phyloP scores from a whole-genome alignment of 2,113 vertebrate genomes.

The Gadus chalcogrammus region DNA sequence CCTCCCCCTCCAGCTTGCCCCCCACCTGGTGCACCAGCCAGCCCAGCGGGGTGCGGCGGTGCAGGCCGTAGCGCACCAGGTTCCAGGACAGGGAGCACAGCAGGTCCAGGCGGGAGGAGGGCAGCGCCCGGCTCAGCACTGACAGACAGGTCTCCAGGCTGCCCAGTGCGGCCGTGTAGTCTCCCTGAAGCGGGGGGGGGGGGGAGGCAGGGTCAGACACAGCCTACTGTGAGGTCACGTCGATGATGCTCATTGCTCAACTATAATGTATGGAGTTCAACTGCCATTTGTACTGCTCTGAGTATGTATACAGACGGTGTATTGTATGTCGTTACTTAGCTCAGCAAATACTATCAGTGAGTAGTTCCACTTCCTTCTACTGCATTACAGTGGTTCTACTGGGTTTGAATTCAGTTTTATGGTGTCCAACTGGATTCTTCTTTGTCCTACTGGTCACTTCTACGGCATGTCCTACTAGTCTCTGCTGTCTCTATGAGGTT shows the following conservation, averaged over 20 bases:
- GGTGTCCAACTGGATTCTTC: neutral
- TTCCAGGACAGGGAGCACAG: slow-evolving; percentile 95
- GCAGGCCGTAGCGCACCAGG: slow-evolving; percentile 89
- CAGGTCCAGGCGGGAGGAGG: slow-evolving; percentile 84
- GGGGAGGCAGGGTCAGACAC: too few relatives aligned
- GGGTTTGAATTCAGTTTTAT: too few relatives aligned
- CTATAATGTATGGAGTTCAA: too few relatives aligned
- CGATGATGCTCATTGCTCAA: too few relatives aligned
- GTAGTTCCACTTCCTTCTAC: too few relatives aligned
- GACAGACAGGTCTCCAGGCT: slow-evolving; percentile 91
- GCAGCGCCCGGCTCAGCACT: slow-evolving; percentile 83
- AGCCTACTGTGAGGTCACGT: too few relatives aligned
- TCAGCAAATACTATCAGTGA: too few relatives aligned
- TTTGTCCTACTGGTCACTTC: neutral
- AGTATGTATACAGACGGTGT: too few relatives aligned
- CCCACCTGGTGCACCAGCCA: slow-evolving; percentile 90
- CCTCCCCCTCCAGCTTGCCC: slow-evolving; percentile 86
- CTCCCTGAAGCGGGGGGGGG: slow-evolving; percentile 71
- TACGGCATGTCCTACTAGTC: neutral
- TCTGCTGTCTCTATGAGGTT: neutral
- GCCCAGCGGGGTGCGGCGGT: slow-evolving; percentile 85
- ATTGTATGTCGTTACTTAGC: too few relatives aligned
- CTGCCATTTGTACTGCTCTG: too few relatives aligned
- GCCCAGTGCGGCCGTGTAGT: slow-evolving; percentile 81
- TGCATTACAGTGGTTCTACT: too few relatives aligned